Base-by-base conservation (phyloP, 2,113 vertebrate species). In the Castor canadensis region DNA sequence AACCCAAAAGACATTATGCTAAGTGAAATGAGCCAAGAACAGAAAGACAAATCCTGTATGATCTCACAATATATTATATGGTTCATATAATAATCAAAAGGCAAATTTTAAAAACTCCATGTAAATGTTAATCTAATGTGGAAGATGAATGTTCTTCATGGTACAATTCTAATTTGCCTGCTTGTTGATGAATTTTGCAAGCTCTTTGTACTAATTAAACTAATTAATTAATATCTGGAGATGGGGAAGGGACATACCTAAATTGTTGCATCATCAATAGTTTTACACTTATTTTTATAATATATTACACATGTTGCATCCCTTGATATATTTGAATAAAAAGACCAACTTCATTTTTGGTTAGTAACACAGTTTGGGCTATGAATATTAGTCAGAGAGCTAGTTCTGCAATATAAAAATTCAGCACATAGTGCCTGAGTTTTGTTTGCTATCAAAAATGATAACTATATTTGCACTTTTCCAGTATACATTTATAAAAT, bases 391-490 rank as follows among this genome's bases (percentile, higher is more conserved):
- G 40, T n/a, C 69, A 87, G 69, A 93, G 69, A 13, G 2, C 64
- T 92, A 83, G n/a, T 58, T 94, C 13, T 15, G 45, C 84, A 2
- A 60, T 15, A 94, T 95, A 58, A 76, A 28, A 93, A 96, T 96
- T 92, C 72, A 93, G 64, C 32, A 81, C 26, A 73, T n/a, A 28
- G 5, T 52, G 96, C 16, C 26, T 38, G 17, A 95, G 2, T 76
- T 91, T 8, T 58, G 28, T 8, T 62, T 95, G n/a, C 94, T 94
- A 93, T 95, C 38, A 92, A 96, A 87, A 83, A 91, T 43, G 82
- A n/a, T n/a, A n/a, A 96, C 77, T 97, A 81, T 47, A 96, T 96
- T 94, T 89, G 3, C 97, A 73, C 82, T 60, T 92, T 97, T 96
- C 49, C 45, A 87, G 22, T 71, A 95, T 60, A 96, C 92, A 95